These are phyloP conservation scores for Xestia c-nigrum DNA, from an alignment of 2,888 invertebrate species.

Conservation along the genomic window DNA sequence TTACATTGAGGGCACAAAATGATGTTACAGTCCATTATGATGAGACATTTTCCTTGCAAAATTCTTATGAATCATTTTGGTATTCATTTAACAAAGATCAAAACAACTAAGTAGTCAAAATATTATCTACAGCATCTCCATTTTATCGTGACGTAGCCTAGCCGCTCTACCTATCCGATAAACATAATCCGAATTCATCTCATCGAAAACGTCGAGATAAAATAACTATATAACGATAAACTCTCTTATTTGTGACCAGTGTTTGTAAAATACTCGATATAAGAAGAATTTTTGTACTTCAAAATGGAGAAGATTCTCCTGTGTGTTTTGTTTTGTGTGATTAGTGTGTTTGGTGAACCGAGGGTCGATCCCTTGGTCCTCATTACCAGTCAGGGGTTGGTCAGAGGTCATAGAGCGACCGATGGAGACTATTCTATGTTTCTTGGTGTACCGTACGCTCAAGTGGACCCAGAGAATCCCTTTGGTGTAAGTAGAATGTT, in stretches of 20 bases:
- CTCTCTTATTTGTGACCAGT: constrained; percentile 46
- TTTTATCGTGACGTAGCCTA: constrained; percentile 60
- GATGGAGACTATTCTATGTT: constrained; percentile 85
- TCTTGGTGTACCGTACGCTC: constrained; percentile 85
- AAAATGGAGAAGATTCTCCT: constrained; percentile 67
- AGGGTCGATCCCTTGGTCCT: constrained; percentile 86
- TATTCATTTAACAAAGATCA: not conserved
- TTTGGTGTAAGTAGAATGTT: constrained; percentile 84
- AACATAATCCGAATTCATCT: constrained; percentile 67
- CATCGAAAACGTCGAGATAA: constrained; percentile 77
- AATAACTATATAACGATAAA: constrained; percentile 67
- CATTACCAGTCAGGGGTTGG: constrained; percentile 80
- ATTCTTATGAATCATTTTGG: not conserved
- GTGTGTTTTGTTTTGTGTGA: constrained; percentile 60
- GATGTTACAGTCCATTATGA: not conserved
- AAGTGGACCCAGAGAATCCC: constrained; percentile 81
- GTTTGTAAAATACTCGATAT: constrained; percentile 52
- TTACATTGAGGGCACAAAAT: not conserved
- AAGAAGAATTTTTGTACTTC: constrained; percentile 22
- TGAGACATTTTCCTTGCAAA: not conserved
- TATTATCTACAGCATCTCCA: constrained; percentile 32
- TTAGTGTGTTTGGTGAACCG: constrained; percentile 66
- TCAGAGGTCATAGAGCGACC: constrained; percentile 80
- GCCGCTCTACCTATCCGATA: constrained; percentile 67
- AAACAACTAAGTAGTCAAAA: not conserved